A percentile compares a stretch with the other conserved stretches of the same genome.
Evolutionary conservation across 2,113 vertebrate species (phyloP).

Genomic region (Laticauda laticaudata): DNA sequence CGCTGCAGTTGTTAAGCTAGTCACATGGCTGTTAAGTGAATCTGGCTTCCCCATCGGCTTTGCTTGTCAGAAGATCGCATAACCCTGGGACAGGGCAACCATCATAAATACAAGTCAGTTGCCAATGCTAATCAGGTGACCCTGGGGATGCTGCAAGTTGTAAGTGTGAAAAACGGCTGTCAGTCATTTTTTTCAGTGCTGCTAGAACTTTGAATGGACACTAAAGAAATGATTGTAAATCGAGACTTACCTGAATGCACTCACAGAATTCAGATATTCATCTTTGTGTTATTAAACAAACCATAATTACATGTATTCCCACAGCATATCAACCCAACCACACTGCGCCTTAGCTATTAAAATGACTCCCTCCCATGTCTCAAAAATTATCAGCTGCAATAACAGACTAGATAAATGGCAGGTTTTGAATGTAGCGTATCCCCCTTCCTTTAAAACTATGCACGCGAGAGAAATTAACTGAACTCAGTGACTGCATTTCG

Average conservation of each 20-base stretch:
- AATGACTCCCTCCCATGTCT: not conserved
- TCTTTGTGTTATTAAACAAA: not conserved
- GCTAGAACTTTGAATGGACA: too few species aligned
- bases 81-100: not conserved
- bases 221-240: too few species aligned
- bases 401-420: not conserved
- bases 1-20: not conserved
- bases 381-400: not conserved
- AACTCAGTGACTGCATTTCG: not conserved
- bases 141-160: not conserved
- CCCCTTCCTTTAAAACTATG: not conserved
- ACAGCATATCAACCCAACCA: not conserved
- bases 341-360: not conserved
- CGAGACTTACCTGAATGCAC: not conserved
- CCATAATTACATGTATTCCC: not conserved
- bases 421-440: not conserved
- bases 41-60: not conserved
- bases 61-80: not conserved
- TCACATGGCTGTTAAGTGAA: not conserved
- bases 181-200: not conserved
- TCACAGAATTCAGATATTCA: not conserved
- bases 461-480: not conserved
- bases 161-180: not conserved
- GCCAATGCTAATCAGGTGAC: not conserved
- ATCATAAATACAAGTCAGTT: not conserved